Evolutionary conservation across 1,140 invertebrate genomes (phyloP).

Genomic region (Capitella teleta): DNA sequence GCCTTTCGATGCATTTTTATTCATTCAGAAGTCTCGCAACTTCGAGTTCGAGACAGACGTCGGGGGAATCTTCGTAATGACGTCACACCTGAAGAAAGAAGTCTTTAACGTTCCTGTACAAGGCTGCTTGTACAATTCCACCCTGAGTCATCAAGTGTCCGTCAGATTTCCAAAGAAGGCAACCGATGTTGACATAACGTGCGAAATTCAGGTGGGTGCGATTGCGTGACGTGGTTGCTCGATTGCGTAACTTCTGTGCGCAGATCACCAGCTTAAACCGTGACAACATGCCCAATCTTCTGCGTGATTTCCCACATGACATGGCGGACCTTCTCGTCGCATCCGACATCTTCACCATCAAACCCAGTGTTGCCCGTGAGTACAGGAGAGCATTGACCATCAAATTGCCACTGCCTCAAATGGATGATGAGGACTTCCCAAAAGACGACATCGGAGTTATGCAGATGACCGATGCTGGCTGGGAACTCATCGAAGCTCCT

Average conservation of each 20-base stretch:
- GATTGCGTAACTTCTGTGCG: too few relatives aligned
- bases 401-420: constrained; percentile 24
- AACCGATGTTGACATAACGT: constrained; percentile 18
- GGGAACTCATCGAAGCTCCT: constrained; percentile 23
- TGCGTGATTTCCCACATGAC: constrained; percentile 19
- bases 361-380: neutral
- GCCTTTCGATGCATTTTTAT: neutral
- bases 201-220: constrained; percentile 23
- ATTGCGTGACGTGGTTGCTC: too few relatives aligned
- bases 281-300: constrained; percentile 21
- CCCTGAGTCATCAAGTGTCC: constrained; percentile 20
- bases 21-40: neutral
- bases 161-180: constrained; percentile 27
- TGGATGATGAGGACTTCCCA: constrained; percentile 11
- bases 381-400: constrained; percentile 30
- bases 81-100: constrained; percentile 21
- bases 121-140: constrained; percentile 24
- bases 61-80: constrained; percentile 22
- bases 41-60: neutral
- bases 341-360: constrained; percentile 19
- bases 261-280: constrained; percentile 26
- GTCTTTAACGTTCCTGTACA: constrained; percentile 21
- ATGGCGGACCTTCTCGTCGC: constrained; percentile 21
- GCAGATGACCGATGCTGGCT: constrained; percentile 18
- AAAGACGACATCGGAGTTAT: constrained; percentile 20